Conservation (phyloP, 2,113 vertebrate species). For the Melanotaenia duboulayi region DNA sequence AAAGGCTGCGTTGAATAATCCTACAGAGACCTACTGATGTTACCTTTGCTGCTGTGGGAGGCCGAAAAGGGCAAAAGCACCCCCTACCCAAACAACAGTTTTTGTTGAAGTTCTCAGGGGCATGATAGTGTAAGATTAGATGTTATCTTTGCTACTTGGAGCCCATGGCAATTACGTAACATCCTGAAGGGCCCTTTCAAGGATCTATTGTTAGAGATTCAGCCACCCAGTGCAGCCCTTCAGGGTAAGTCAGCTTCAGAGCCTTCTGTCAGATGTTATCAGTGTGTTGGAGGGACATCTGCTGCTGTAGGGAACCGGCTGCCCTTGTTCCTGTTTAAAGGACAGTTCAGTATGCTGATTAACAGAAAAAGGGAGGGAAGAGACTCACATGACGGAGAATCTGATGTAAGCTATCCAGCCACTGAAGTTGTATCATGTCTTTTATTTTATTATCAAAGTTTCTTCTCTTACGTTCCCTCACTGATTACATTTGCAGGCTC, state of each 20-base stretch:
- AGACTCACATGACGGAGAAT: background rate
- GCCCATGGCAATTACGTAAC: slow-evolving; percentile 45
- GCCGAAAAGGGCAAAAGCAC: slow-evolving; percentile 6
- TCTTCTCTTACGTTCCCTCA: background rate
- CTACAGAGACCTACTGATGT: background rate
- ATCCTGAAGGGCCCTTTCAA: slow-evolving; percentile 32
- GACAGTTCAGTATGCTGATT: slow-evolving; percentile 4
- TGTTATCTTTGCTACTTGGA: slow-evolving; percentile 27
- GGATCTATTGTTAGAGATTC: slow-evolving; percentile 41
- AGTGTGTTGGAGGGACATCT: slow-evolving; percentile 1
- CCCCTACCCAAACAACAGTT: background rate
- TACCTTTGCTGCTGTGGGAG: slow-evolving; percentile 23
- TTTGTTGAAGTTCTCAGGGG: slow-evolving; percentile 26
- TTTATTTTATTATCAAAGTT: background rate
- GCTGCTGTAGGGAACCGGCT: slow-evolving; percentile 14
- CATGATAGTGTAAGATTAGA: slow-evolving; percentile 38
- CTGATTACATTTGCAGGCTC: background rate
- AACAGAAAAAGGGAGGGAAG: background rate
- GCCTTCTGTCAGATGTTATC: slow-evolving; percentile 50
- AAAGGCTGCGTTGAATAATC: background rate
- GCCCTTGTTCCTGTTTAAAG: slow-evolving; percentile 2
- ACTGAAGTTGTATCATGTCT: too few relatives aligned
- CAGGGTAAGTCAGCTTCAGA: slow-evolving; percentile 17
- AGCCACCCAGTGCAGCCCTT: slow-evolving; percentile 8
- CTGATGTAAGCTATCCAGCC: slow-evolving; percentile 1